A percentile compares a stretch with the other conserved stretches of the same genome.
Evolutionary conservation across 2,888 invertebrate species (phyloP).

Genomic region (Clitarchus hookeri): DNA sequence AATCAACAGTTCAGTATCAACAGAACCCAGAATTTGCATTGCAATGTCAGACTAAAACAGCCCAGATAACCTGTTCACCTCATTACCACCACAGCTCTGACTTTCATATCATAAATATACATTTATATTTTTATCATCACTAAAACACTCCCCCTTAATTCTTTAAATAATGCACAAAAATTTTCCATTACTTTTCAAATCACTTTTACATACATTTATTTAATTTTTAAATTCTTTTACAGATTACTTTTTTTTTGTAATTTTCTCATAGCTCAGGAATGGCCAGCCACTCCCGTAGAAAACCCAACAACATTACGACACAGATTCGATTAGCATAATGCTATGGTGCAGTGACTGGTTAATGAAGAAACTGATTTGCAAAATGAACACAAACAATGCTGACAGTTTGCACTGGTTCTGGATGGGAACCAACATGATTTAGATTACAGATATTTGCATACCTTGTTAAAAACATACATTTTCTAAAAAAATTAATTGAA

Average conservation of each 20-base stretch:
- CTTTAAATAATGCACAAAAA: slow-evolving; percentile 25
- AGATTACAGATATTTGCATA: neutral
- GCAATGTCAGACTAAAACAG: neutral
- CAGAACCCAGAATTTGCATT: neutral
- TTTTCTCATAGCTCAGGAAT: slow-evolving; percentile 11
- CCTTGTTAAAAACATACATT: neutral
- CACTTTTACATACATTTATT: neutral
- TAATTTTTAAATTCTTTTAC: slow-evolving; percentile 1
- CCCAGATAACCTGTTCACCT: neutral
- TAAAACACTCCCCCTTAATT: slow-evolving; percentile 15
- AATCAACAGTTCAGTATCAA: neutral
- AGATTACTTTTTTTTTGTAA: slow-evolving; percentile 10
- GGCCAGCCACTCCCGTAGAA: slow-evolving; percentile 24
- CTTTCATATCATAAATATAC: slow-evolving; percentile 21
- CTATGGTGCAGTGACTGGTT: slow-evolving; percentile 14
- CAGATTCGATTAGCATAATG: slow-evolving; percentile 15
- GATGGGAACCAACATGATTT: neutral
- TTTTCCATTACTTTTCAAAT: slow-evolving; percentile 14
- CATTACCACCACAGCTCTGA: neutral
- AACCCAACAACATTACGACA: slow-evolving; percentile 23
- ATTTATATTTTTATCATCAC: slow-evolving; percentile 21
- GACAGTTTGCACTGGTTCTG: neutral
- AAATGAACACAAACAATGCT: neutral
- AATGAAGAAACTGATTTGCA: neutral
- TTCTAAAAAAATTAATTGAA: no score